Conservation (phyloP, 2,797 vertebrate species). For the Erpetoichthys calabaricus region DNA sequence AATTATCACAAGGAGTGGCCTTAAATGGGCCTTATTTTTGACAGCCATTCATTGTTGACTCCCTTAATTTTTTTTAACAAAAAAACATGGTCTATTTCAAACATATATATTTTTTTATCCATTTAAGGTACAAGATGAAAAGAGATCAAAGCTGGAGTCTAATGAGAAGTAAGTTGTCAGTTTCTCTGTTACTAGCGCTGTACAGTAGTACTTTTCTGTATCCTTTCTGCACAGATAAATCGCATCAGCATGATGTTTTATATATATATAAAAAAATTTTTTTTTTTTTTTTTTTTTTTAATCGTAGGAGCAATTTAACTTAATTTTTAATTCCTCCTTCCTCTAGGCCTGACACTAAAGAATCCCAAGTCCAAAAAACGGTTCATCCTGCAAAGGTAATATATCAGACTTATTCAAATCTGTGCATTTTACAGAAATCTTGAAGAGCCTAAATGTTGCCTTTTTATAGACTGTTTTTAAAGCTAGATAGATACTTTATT, state of each 20-base stretch:
- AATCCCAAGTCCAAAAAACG: conserved; percentile 37
- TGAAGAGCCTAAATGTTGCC: too few species aligned
- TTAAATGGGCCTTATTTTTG: conserved; percentile 1
- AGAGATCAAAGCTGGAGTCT: conserved; percentile 65
- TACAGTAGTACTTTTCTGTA: background rate
- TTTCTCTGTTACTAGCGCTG: background rate
- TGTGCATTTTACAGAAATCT: too few species aligned
- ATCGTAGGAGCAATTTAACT: too few species aligned
- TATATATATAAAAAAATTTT: too few species aligned
- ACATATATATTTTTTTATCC: background rate
- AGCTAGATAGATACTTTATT: too few species aligned
- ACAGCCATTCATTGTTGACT: background rate
- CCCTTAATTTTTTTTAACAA: too few species aligned
- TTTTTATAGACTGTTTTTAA: too few species aligned
- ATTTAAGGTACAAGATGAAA: conserved; percentile 64
- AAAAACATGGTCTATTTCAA: background rate
- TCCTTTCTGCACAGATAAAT: rapidly evolving
- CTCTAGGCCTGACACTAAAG: conserved; percentile 43
- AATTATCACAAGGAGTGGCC: background rate
- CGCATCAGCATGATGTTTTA: too few species aligned
- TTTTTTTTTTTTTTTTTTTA: background rate
- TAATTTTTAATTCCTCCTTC: conserved; percentile 4
- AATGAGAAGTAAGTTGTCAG: conserved; percentile 49
- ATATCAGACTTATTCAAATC: rapidly evolving
- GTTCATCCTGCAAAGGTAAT: conserved; percentile 56